Conservation (phyloP, 2,113 vertebrate genomes). For the Myxocyprinus asiaticus region DNA sequence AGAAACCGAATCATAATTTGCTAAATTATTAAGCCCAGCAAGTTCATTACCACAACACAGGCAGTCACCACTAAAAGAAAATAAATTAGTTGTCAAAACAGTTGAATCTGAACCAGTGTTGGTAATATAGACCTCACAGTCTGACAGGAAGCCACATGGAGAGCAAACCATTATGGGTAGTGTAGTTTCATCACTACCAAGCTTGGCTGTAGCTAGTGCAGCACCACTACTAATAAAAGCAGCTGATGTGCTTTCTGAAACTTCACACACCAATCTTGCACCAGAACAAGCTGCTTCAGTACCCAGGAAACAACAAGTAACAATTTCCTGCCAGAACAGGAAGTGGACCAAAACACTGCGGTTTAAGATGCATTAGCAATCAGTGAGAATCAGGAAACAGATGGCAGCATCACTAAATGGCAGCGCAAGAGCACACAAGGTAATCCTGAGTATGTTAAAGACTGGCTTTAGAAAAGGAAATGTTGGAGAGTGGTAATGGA, state of each 20-base stretch:
- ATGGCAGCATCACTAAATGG: neutral
- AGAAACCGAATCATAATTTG: too few species aligned
- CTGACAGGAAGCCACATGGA: neutral
- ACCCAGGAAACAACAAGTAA: neutral
- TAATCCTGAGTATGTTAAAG: neutral
- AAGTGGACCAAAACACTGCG: neutral
- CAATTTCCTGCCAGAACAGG: neutral
- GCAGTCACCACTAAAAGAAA: neutral
- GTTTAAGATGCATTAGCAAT: neutral
- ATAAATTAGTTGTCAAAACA: neutral
- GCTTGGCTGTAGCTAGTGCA: neutral
- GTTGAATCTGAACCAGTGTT: neutral
- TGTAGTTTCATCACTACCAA: slow-evolving; percentile 14
- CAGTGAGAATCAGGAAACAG: neutral
- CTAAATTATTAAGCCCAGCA: too few species aligned
- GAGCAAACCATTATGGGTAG: slow-evolving; percentile 20
- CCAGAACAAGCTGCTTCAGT: neutral
- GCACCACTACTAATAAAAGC: slow-evolving; percentile 13
- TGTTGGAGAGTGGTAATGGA: neutral
- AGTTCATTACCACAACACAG: neutral
- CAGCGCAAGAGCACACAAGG: neutral
- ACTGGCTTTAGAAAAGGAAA: neutral
- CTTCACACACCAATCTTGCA: neutral
- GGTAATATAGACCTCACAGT: neutral
- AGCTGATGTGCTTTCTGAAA: neutral